phyloP scores from a whole-genome alignment of 2,888 invertebrate species.

The Tachina grossa region DNA sequence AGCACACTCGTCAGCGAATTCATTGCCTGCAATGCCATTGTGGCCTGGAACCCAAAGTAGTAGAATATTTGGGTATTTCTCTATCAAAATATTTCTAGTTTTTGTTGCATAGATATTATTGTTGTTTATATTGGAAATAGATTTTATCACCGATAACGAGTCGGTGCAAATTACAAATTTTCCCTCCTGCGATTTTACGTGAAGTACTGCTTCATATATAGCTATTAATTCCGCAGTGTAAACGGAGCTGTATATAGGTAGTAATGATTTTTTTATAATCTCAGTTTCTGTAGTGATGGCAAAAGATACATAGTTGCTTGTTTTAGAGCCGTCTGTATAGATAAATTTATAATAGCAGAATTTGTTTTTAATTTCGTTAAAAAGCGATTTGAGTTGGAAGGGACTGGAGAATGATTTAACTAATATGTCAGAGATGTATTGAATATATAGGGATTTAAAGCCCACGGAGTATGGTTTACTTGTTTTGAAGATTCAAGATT shows the following conservation, averaged over 20 bases:
- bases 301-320: background rate
- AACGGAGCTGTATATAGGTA: background rate
- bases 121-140: no score
- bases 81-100: background rate
- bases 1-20: background rate
- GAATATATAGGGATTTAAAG: no score
- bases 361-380: background rate
- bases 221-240: background rate
- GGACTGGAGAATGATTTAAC: no score
- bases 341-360: background rate
- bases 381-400: background rate
- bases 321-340: background rate
- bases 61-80: background rate
- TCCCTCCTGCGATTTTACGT: no score
- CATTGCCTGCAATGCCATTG: background rate
- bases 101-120: background rate
- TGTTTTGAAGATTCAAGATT: background rate
- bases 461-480: no score
- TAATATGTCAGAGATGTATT: no score
- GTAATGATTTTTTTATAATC: background rate
- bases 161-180: no score
- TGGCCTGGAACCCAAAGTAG: background rate
- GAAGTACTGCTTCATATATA: background rate
- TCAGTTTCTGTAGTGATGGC: no score
- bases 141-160: no score